Base-by-base conservation (phyloP, 2,888 invertebrate species). In the Orthonychiurus folsomi region DNA sequence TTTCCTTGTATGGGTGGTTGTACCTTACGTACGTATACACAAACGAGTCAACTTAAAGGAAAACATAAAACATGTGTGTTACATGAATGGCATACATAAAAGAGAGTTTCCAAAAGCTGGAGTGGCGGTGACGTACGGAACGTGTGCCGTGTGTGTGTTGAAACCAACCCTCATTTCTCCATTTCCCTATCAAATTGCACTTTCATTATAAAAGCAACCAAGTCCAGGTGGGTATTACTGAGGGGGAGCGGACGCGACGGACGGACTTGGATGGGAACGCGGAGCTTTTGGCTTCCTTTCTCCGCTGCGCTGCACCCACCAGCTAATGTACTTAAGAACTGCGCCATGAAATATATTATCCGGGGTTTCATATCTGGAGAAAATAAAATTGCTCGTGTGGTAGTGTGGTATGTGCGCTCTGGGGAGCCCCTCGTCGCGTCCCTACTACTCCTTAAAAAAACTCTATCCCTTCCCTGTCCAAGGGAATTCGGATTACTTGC, bases 31-130 rank as follows among this genome's bases (percentile, higher is more conserved):
- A 21, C 12, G 9, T 9, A 23, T 55, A 9, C 55, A 25, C 23
- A 55, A 56, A 37, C 28, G 28, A 54, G 54, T 5, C 48, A 24
- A 48, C 47, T 37, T 15, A 24, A 50, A 25, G 3, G 26, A 20
- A 50, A 50, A 50, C 60, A 60, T 60, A 55, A 60, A 60, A 60
- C 55, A 60, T 28, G 47, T 55, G 24, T 23, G 20, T 54, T 60
- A 60, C 60, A 60, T 24, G 60, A 26, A 50, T 55, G 28, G 60
- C 54, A 60, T 60, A 55, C 53, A 60, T 60, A 60, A 60, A 60
- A 55, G 47, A 52, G 60, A 60, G 23, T 21, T 26, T 37, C 37
- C 21, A 24, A 54, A 54, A 54, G 18, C 23, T 21, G 15, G 23
- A 21, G 2, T 20, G 2, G 50, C n/a, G 50, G 3, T 3, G 50